Evolutionary conservation across 1,140 invertebrate genomes (phyloP).

Genomic region (Caenorhabditis elegans): WBcel235 BX284602.5:691001-691500

Average conservation of each 20-base stretch:
- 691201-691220: conserved; percentile 12
- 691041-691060: too few species aligned
- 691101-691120: too few species aligned
- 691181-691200: conserved; percentile 46
- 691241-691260: background rate
- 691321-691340: conserved; percentile 41
- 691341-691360: conserved; percentile 38
- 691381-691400: conserved; percentile 46
- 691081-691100: too few species aligned
- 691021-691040: too few species aligned
- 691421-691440: conserved; percentile 46
- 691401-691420: conserved; percentile 47
- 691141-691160: conserved; percentile 43
- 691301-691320: conserved; percentile 24
- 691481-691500: conserved; percentile 1
- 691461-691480: background rate
- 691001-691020: too few species aligned
- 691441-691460: conserved; percentile 13
- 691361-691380: conserved; percentile 45
- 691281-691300: conserved; percentile 35
- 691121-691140: too few species aligned
- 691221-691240: background rate
- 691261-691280: conserved; percentile 37
- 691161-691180: conserved; percentile 40
- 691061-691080: too few species aligned